phyloP scores from a whole-genome alignment of 2,113 vertebrate species.

The Rattus rattus region DNA sequence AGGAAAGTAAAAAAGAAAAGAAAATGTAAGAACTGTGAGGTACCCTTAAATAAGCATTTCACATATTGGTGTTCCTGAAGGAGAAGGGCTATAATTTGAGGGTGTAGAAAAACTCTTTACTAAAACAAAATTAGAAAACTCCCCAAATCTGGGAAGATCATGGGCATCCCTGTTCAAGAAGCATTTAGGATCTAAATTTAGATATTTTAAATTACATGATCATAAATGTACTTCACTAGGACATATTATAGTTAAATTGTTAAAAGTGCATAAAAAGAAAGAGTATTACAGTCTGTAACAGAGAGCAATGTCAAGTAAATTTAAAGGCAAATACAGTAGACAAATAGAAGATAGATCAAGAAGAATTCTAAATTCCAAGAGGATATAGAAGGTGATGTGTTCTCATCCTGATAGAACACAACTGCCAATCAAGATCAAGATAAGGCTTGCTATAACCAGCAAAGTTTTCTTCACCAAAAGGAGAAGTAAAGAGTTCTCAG shows the following conservation, averaged over 20 bases:
- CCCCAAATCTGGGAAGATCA: neutral
- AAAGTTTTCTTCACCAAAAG: neutral
- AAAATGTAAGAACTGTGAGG: neutral
- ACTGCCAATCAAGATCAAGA: neutral
- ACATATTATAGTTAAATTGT: neutral
- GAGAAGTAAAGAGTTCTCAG: neutral
- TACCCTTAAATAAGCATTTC: neutral
- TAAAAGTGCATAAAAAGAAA: neutral
- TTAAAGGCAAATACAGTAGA: neutral
- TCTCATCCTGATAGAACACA: neutral
- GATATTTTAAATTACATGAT: neutral
- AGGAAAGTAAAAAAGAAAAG: slow-evolving; percentile 20
- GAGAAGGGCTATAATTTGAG: neutral
- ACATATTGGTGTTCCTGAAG: neutral
- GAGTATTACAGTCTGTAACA: neutral
- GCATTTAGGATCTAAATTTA: neutral
- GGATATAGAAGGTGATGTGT: neutral
- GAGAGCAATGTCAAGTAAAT: neutral
- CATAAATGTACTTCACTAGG: neutral
- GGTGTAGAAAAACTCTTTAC: neutral
- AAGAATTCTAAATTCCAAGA: neutral
- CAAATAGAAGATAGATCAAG: neutral
- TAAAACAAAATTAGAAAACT: neutral
- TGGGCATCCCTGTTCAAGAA: neutral
- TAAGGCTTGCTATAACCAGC: neutral